Evolutionary conservation across 1,140 invertebrate genomes (phyloP).

Genomic region (Pissodes strobi): DNA sequence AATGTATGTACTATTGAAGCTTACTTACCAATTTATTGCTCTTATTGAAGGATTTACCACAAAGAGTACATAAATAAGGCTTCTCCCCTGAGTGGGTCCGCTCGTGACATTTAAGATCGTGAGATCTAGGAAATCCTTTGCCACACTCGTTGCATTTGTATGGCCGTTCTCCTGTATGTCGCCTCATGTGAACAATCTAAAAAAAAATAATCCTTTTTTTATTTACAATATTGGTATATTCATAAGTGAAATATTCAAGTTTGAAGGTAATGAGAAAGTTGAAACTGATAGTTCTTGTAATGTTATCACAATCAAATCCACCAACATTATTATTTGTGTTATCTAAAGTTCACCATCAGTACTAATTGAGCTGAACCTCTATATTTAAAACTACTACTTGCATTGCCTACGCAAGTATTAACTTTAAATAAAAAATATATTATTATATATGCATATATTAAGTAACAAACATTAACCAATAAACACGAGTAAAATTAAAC

Average conservation of each 20-base stretch:
- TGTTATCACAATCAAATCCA: too few relatives aligned
- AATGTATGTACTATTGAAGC: background rate
- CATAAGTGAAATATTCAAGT: background rate
- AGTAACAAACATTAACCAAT: too few relatives aligned
- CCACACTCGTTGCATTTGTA: constrained; percentile 66
- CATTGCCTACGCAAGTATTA: too few relatives aligned
- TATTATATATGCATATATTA: too few relatives aligned
- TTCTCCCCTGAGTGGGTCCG: constrained; percentile 64
- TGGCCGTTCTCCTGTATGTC: constrained; percentile 65
- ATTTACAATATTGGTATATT: background rate
- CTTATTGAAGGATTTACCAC: constrained; percentile 58
- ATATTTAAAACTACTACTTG: too few relatives aligned
- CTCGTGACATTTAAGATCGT: constrained; percentile 65
- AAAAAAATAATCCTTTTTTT: constrained; percentile 31
- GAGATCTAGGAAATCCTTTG: constrained; percentile 67
- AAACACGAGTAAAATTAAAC: background rate
- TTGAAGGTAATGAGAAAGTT: background rate
- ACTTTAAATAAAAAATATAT: too few relatives aligned
- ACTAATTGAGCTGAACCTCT: too few relatives aligned
- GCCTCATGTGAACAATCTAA: constrained; percentile 60
- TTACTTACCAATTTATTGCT: constrained; percentile 55
- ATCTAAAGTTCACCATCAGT: too few relatives aligned
- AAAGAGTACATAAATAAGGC: constrained; percentile 63
- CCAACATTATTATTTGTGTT: too few relatives aligned
- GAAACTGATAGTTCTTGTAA: too few relatives aligned